Evolutionary conservation across 2,888 invertebrate species (phyloP), one percentile per base, ranked within the genome.

Genomic region (Hirtodrosophila duncani): DNA sequence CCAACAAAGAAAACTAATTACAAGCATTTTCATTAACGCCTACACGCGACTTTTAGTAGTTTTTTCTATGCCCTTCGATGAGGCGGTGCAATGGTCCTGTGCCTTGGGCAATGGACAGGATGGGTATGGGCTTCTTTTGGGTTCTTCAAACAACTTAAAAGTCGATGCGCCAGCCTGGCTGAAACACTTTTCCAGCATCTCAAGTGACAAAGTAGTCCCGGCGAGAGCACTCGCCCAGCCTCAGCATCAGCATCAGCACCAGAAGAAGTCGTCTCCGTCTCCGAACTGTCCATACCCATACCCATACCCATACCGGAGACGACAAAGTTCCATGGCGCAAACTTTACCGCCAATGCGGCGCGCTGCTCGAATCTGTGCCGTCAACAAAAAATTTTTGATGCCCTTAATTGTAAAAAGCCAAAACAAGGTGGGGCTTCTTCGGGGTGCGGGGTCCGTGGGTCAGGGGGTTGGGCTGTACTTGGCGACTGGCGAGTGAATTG

Each of bases 1-100:
- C 80, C 75, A 77, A 72, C 72, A 80, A 74, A 74, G 69, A 80
- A 80, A 74, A 74, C 74, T 72, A 74, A 74, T 74, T 74, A 74
- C 74, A 74, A 77, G 80, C 78, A 71, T 74, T 74, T 74, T 74
- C 74, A 74, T 74, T 74, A 80, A 74, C 74, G 74, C 74, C 80
- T 74, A 77, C 79, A 59, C 74, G 37, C 53, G 60, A n/a, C n/a
- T n/a, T n/a, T n/a, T n/a, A 51, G 46, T 57, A 48, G 50, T 42
- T 49, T 57, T 34, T 18, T 10, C 9, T 10, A 5, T 9, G 14
- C 20, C 23, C 18, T 30, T 18, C 21, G n/a, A n/a, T n/a, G n/a
- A n/a, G n/a, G n/a, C n/a, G n/a, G n/a, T n/a, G n/a, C n/a, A n/a
- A n/a, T n/a, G n/a, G n/a, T n/a, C n/a, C n/a, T n/a, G n/a, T n/a